phyloP scores from a whole-genome alignment of 2,888 invertebrate genomes.

The Caenorhabditis angaria region DNA sequence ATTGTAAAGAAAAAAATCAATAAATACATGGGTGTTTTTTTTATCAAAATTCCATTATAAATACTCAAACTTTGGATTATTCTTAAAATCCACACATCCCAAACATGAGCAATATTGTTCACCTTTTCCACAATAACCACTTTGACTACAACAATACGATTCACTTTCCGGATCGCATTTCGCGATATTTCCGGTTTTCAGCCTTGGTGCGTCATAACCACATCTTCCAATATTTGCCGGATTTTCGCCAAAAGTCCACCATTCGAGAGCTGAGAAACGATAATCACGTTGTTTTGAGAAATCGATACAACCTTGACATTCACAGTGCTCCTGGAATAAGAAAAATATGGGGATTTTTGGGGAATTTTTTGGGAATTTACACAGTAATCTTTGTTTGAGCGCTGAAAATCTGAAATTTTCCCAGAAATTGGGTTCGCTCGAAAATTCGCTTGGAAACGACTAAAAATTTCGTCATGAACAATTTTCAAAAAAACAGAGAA shows the following conservation, averaged over 20 bases:
- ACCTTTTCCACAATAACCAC: slow-evolving; percentile 64
- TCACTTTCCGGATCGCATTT: slow-evolving; percentile 64
- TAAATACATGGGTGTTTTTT: no score
- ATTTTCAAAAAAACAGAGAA: no score
- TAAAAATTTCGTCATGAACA: no score
- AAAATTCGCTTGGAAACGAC: no score
- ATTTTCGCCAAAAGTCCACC: slow-evolving; percentile 66
- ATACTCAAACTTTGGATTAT: background rate
- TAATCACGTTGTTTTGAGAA: slow-evolving; percentile 58
- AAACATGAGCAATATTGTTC: slow-evolving; percentile 56
- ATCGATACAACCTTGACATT: slow-evolving; percentile 67
- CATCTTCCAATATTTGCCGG: slow-evolving; percentile 66
- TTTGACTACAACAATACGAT: slow-evolving; percentile 46
- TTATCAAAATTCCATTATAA: no score
- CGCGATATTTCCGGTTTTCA: slow-evolving; percentile 57
- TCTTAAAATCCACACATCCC: slow-evolving; percentile 54
- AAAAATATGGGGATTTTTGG: slow-evolving; percentile 8
- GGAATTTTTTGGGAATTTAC: no score
- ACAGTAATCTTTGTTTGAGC: no score
- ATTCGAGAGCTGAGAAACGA: slow-evolving; percentile 54
- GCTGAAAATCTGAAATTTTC: no score
- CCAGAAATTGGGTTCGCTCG: no score
- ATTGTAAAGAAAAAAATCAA: background rate
- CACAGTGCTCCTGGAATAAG: slow-evolving; percentile 62
- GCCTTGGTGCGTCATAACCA: slow-evolving; percentile 62